Base-by-base conservation (phyloP, 2,888 invertebrate genomes). In the Liodrosophila aerea region DNA sequence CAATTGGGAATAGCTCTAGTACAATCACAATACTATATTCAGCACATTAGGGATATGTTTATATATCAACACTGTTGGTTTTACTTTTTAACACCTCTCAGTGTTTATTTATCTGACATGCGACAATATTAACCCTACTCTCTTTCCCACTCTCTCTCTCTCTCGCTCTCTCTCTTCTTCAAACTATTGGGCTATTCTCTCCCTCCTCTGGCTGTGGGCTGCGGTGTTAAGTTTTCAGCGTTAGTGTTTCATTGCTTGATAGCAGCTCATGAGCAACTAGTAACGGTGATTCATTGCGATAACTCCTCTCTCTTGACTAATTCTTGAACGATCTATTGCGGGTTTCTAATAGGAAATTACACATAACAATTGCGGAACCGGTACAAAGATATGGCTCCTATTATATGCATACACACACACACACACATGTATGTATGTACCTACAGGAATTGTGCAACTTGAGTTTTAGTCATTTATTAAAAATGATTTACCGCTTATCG, bases 221-320 rank as follows among this genome's bases (percentile, higher is more conserved):
- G 22, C 2, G 22, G 22, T 22, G 22, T n/a, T n/a, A n/a, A 57
- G 30, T 67, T 69, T 73, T 69, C 73, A 72, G 51, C 37, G 5
- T 49, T 39, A 40, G 30, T 34, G 46, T 45, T 51, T 66, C 46
- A 66, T 72, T 65, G 67, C 46, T 44, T 40, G 47, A 37, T 52
- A 58, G 66, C 72, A 49, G 41, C 52, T 71, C 34, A 31, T 37
- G 30, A 49, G 29, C 39, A 51, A 45, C 45, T 18, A 34, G 40
- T 43, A 53, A 40, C 40, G 29, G 33, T 69, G 69, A 69, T 59
- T 69, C 69, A 69, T 73, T 56, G 50, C 15, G n/a, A 9, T 16
- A 2, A 15, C 37, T n/a, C 13, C 51, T 31, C 40, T 31, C 39
- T 47, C 29, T 18, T 31, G 22, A 16, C 13, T 11, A 27, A 16